Conservation (phyloP, 2,888 invertebrate genomes). For the Pammene fasciana region DNA sequence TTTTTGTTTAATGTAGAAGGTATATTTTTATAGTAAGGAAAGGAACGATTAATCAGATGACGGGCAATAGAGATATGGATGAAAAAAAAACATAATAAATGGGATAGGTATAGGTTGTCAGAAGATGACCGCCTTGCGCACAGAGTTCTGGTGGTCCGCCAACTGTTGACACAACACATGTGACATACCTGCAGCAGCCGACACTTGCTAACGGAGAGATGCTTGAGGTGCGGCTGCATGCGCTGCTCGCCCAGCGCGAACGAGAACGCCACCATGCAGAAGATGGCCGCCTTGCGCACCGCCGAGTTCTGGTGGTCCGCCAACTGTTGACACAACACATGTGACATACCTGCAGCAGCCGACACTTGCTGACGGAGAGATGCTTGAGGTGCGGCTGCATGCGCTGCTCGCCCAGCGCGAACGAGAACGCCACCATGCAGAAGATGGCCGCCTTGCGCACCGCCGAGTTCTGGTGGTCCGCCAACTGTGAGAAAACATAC, state of each 20-base stretch:
- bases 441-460: constrained; percentile 98
- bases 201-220: constrained; percentile 94
- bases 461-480: constrained; percentile 95
- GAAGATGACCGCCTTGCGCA: too few relatives aligned
- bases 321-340: constrained; percentile 84
- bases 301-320: constrained; percentile 96
- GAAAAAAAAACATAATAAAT: too few relatives aligned
- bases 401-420: constrained; percentile 93
- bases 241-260: constrained; percentile 93
- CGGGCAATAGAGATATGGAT: too few relatives aligned
- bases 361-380: constrained; percentile 94
- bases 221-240: constrained; percentile 90
- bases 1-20: too few relatives aligned
- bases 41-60: too few relatives aligned
- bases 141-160: too few relatives aligned
- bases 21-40: too few relatives aligned
- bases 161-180: too few relatives aligned
- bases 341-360: constrained; percentile 87
- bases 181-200: constrained; percentile 86
- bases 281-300: constrained; percentile 97
- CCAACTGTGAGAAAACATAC: constrained; percentile 86
- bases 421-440: constrained; percentile 97
- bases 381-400: constrained; percentile 91
- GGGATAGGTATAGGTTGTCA: too few relatives aligned
- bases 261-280: constrained; percentile 98